phyloP scores from a whole-genome alignment of 2,797 vertebrate genomes.

The Salmo trutta region DNA sequence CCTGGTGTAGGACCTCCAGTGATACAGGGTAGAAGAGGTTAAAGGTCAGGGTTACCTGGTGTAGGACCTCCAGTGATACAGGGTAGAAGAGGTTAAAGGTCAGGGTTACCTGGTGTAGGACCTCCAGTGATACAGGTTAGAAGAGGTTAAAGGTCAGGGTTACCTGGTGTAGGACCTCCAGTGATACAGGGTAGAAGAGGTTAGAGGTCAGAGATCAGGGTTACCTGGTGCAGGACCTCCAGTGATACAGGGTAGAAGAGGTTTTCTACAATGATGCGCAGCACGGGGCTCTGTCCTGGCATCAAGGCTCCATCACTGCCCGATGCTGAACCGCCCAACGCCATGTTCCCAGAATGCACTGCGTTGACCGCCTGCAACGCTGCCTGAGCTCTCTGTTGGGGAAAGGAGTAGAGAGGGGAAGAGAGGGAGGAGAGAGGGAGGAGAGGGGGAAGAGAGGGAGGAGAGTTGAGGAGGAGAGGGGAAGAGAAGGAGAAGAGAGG shows the following conservation, averaged over 20 bases:
- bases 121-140: background rate
- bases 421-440: background rate
- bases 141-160: slow-evolving; percentile 18
- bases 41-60: no score
- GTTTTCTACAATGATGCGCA: slow-evolving; percentile 83
- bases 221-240: slow-evolving; percentile 84
- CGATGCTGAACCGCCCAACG: slow-evolving; percentile 50
- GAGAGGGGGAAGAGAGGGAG: no score
- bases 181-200: background rate
- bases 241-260: slow-evolving; percentile 79
- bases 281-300: slow-evolving; percentile 73
- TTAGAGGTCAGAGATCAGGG: background rate
- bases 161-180: slow-evolving; percentile 74
- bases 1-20: slow-evolving; percentile 72
- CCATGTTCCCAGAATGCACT: slow-evolving; percentile 17
- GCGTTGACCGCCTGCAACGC: slow-evolving; percentile 70
- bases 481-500: no score
- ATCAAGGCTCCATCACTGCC: slow-evolving; percentile 55
- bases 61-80: no score
- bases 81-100: no score
- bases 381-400: slow-evolving; percentile 72
- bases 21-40: slow-evolving; percentile 75
- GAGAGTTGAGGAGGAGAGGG: no score
- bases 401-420: no score
- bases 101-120: no score